Evolutionary conservation across 1,140 invertebrate species (phyloP), one percentile per base, ranked within the genome.

Genomic region (Odontomachus brunneus): DNA sequence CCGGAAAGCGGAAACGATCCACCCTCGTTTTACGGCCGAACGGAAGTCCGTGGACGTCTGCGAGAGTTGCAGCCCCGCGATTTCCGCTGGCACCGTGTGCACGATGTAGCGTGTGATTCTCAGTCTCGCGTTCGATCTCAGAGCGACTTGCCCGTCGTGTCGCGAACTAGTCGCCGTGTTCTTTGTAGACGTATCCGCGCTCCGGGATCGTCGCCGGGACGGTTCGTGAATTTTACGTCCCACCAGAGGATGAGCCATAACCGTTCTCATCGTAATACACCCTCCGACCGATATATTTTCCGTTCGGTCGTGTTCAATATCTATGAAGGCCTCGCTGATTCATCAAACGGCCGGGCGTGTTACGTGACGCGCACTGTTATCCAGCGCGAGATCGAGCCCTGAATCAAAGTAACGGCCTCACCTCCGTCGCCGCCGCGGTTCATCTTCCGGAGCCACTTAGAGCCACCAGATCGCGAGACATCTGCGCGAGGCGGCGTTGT

Each of bases 1-100:
- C 14, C 57, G 26, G 33, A 69, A n/a, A 82, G 22, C 26, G 55
- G 55, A 74, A 82, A 74, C 19, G 33, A 26, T 49, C 3, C 14
- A 26, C 3, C 9, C 26, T 26, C 22, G 19, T 60, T 55, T 78
- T 57, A 60, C 26, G 24, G 14, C n/a, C 29, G 33, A 63, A n/a
- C 5, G 59, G n/a, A 65, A 62, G 12, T 14, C n/a, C 17, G 22
- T 15, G 53, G 9, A 53, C 15, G 29, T 53, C 12, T 22, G n/a
- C 38, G 65, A 69, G 65, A 69, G 24, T 11, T 29, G 29, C 26
- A 12, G 26, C 17, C 15, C 12, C n/a, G 12, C 51, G 33, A 57
- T 59, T 55, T 72, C 24, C 51, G 19, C 29, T 15, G 26, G 3
- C 26, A 33, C n/a, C 53, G 53, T n/a, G 24, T 29, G 22, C 12